phyloP scores from a whole-genome alignment of 2,888 invertebrate species.

The Ophioninae sp. region DNA sequence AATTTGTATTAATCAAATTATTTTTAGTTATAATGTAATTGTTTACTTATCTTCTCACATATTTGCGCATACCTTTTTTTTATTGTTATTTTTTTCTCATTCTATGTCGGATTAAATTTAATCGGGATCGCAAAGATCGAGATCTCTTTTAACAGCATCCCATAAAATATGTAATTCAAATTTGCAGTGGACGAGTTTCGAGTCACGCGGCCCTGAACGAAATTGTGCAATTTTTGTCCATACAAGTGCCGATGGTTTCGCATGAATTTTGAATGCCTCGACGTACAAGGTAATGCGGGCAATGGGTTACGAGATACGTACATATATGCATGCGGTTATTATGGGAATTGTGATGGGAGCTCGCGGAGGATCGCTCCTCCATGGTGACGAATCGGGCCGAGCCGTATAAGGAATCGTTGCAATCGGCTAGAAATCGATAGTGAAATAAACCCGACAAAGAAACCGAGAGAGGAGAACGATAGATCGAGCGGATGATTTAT shows the following conservation, averaged over 20 bases:
- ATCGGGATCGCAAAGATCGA: not conserved
- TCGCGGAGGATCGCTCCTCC: conserved; percentile 36
- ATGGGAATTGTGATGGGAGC: conserved; percentile 48
- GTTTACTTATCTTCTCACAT: not conserved
- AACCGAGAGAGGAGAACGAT: not conserved
- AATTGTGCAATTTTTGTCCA: conserved; percentile 49
- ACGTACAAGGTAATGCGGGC: conserved; percentile 51
- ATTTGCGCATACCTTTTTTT: not conserved
- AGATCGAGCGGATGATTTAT: not conserved
- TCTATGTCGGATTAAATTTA: conserved; percentile 1
- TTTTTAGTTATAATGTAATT: not conserved
- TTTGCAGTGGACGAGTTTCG: not conserved
- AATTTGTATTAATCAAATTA: not conserved
- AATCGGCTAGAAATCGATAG: conserved; percentile 60
- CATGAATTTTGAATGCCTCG: conserved; percentile 50
- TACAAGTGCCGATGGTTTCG: not conserved
- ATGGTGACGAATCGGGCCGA: conserved; percentile 48
- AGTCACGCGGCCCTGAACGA: conserved; percentile 18
- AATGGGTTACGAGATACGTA: conserved; percentile 34
- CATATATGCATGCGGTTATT: conserved; percentile 52
- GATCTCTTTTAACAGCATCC: not conserved
- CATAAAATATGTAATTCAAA: not conserved
- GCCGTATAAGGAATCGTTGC: conserved; percentile 58
- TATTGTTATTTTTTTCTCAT: not conserved
- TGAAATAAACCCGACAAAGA: conserved; percentile 21